Percentiles rank a stretch among this genome's conserved stretches.
phyloP scores from a whole-genome alignment of 2,888 invertebrate species.

The Spisula solida region DNA sequence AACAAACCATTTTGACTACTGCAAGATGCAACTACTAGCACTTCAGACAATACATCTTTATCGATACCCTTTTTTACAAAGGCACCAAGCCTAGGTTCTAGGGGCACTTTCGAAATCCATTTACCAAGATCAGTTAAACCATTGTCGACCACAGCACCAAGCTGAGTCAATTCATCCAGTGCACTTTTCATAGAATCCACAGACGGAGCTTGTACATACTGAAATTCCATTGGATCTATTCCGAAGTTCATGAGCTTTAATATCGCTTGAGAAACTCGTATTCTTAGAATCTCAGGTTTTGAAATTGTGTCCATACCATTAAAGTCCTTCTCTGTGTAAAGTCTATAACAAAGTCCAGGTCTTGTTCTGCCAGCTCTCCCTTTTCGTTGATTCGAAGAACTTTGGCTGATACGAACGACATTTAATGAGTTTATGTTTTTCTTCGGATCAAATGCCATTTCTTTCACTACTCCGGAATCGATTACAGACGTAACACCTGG shows the following conservation, averaged over 20 bases:
- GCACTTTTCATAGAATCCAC: constrained; percentile 71
- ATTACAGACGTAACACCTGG: constrained; percentile 87
- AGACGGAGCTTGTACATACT: constrained; percentile 85
- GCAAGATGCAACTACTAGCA: constrained; percentile 82
- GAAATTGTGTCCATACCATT: constrained; percentile 79
- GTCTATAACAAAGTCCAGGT: constrained; percentile 83
- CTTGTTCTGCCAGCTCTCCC: constrained; percentile 87
- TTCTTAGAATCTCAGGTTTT: constrained; percentile 86
- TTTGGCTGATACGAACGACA: constrained; percentile 82
- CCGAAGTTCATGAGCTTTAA: constrained; percentile 85
- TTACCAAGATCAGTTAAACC: constrained; percentile 83
- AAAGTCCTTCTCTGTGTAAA: constrained; percentile 85
- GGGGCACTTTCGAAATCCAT: constrained; percentile 83
- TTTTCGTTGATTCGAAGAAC: constrained; percentile 87
- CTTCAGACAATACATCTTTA: constrained; percentile 77
- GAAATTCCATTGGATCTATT: constrained; percentile 82
- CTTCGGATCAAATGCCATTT: constrained; percentile 84
- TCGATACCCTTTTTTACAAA: constrained; percentile 78
- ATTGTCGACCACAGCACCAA: constrained; percentile 80
- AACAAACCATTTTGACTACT: constrained; percentile 81
- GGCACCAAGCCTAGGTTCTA: constrained; percentile 84
- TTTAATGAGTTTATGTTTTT: constrained; percentile 82
- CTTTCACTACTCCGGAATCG: constrained; percentile 87
- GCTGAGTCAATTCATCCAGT: constrained; percentile 75
- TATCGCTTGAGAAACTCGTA: constrained; percentile 83